Evolutionary conservation across 2,113 vertebrate species (phyloP), one percentile per base, ranked within the genome.

Genomic region (Butastur rufipennis): DNA sequence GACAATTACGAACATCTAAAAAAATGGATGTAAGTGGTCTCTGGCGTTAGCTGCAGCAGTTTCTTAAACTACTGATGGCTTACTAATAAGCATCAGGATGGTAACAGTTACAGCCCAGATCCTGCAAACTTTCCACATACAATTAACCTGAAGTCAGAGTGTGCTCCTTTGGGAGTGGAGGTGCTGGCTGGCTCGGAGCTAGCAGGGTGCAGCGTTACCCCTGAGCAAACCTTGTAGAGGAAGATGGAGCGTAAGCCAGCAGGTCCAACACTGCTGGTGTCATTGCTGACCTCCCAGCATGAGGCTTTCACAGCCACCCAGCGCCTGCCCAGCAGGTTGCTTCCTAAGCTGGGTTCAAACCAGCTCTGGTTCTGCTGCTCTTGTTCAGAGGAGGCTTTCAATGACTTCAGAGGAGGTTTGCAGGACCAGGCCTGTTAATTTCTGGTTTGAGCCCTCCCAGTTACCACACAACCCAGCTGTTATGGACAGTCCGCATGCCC

Each of bases 291-390:
- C 45, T 85, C 70, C 70, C 50, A 61, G 48, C 36, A 19, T 0
- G 1, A 63, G 53, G 27, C 32, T 58, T 16, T 31, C 63, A 3
- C 67, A 45, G 56, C 34, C 65, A 36, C 52, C 62, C 9, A n/a
- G 2, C 7, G 1, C 19, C 75, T 48, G n/a, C 62, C 62, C 4
- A 0, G 40, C 59, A 68, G 27, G 18, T 72, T 13, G 1, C 48
- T n/a, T 73, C 74, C 50, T 27, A 10, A 36, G 32, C 43, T 20
- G 19, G 32, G 18, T 9, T 47, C 43, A 77, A 48, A 59, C 29
- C 75, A 83, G 47, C 21, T 38, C 26, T 1, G 0, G 18, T 53
- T 65, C 34, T 66, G 67, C 58, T 42, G 45, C 52, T 78, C 16
- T 55, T 3, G 1, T 11, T 38, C 80, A 80, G 31, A 61, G 62